These are phyloP conservation scores for Epistrophella euchroma DNA, from an alignment of 2,888 invertebrate genomes.

Conservation along the genomic window DNA sequence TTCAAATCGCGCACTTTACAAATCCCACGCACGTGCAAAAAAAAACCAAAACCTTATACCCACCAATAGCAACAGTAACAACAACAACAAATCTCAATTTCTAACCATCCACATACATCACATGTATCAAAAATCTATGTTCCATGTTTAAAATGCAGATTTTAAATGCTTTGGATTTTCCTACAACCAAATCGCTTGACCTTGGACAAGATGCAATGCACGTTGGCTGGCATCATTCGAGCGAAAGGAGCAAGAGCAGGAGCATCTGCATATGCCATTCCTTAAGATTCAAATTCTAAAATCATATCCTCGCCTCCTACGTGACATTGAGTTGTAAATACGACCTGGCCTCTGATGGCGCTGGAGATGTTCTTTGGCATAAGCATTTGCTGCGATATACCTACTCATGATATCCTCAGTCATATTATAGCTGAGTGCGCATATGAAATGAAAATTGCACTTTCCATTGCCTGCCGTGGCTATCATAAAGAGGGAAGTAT, in stretches of 20 bases:
- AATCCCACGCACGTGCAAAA: constrained; percentile 73
- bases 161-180: constrained; percentile 12
- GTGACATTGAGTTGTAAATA: constrained; percentile 71
- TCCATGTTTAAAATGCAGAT: constrained; percentile 52
- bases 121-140: constrained; percentile 49
- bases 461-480: constrained; percentile 42
- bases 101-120: constrained; percentile 68
- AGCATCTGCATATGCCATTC: constrained; percentile 2
- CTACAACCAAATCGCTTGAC: constrained; percentile 69
- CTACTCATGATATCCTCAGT: constrained; percentile 56
- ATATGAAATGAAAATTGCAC: constrained; percentile 76
- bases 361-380: constrained; percentile 10
- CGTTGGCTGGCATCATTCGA: constrained; percentile 19
- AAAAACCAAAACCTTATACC: constrained; percentile 5
- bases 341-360: constrained; percentile 12
- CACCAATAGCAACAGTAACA: neutral
- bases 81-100: constrained; percentile 71
- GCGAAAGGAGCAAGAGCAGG: neutral
- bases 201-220: constrained; percentile 67
- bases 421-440: constrained; percentile 49
- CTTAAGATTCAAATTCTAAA: constrained; percentile 59
- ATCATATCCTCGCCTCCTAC: constrained; percentile 69
- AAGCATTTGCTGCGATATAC: neutral
- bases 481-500: neutral
- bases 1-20: constrained; percentile 61